A percentile compares a stretch with the other conserved stretches of the same genome.
phyloP scores from a whole-genome alignment of 2,797 vertebrate species.

The Paedocypris micromegethes region DNA sequence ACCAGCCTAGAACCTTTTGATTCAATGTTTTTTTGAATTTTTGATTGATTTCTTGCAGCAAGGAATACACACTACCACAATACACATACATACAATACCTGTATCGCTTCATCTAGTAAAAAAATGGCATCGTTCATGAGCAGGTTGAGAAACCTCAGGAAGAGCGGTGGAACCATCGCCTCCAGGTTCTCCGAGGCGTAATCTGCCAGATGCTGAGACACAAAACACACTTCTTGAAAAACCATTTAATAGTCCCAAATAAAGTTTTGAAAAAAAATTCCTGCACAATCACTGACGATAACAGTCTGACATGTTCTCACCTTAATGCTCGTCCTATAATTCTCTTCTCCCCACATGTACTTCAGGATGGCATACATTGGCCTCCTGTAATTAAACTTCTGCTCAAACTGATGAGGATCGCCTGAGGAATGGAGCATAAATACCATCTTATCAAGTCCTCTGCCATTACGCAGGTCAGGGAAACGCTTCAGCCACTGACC shows the following conservation, averaged over 20 bases:
- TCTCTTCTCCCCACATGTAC: slow-evolving; percentile 92
- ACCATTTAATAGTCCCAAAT: background rate
- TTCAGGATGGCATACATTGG: slow-evolving; percentile 98
- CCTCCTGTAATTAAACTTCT: slow-evolving; percentile 98
- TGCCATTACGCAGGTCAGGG: background rate
- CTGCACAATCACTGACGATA: background rate
- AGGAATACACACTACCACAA: too few species aligned
- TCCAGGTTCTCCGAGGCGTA: slow-evolving; percentile 94
- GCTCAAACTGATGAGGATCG: slow-evolving; percentile 98
- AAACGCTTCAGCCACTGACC: slow-evolving; percentile 62
- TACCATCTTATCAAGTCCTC: background rate
- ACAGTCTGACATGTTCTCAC: slow-evolving; percentile 56
- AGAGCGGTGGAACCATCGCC: slow-evolving; percentile 94
- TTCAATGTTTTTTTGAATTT: too few species aligned
- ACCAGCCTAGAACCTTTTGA: too few species aligned
- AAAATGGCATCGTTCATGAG: slow-evolving; percentile 97
- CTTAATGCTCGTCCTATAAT: slow-evolving; percentile 90
- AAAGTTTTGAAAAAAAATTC: background rate
- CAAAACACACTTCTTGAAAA: background rate
- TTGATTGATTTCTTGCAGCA: too few species aligned
- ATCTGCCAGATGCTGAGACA: slow-evolving; percentile 78
- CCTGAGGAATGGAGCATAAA: slow-evolving; percentile 62
- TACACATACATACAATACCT: slow-evolving; percentile 65
- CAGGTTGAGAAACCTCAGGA: slow-evolving; percentile 91
- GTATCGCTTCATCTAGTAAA: slow-evolving; percentile 94